Percentiles rank a stretch among this genome's conserved stretches.
Conservation (phyloP, 2,888 invertebrate species). For the Rapana venosa region DNA sequence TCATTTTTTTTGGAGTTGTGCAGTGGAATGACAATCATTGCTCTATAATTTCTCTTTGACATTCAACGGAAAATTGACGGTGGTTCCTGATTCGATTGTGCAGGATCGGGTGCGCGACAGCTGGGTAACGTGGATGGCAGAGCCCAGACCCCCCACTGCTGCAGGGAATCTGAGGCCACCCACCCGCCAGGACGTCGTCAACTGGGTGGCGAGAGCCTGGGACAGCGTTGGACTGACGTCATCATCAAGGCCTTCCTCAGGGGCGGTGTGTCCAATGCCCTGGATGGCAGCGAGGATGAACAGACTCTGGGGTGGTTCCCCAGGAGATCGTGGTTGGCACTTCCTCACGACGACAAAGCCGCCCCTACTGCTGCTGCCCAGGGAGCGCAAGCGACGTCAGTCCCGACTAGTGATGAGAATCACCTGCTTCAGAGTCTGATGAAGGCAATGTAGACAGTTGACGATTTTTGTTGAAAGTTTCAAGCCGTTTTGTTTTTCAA, state of each 20-base stretch:
- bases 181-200: constrained; percentile 15
- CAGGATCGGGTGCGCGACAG: constrained; percentile 7
- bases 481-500: neutral
- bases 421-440: constrained; percentile 1
- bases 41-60: constrained; percentile 6
- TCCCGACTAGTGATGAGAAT: constrained; percentile 25
- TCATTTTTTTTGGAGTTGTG: constrained; percentile 6
- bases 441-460: constrained; percentile 5
- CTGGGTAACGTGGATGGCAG: constrained; percentile 15
- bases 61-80: neutral
- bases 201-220: constrained; percentile 5
- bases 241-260: neutral
- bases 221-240: neutral
- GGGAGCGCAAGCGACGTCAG: constrained; percentile 17
- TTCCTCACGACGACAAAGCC: neutral
- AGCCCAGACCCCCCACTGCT: constrained; percentile 12
- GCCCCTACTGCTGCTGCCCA: neutral
- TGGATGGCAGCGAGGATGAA: neutral
- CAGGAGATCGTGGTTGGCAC: neutral
- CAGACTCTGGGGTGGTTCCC: constrained; percentile 5
- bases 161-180: constrained; percentile 5
- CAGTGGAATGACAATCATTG: constrained; percentile 2
- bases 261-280: neutral
- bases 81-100: constrained; percentile 20
- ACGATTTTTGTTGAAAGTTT: constrained; percentile 1